Evolutionary conservation across 2,888 invertebrate species (phyloP), one percentile per base, ranked within the genome.

Genomic region (Rhagophthalmus giganteus): DNA sequence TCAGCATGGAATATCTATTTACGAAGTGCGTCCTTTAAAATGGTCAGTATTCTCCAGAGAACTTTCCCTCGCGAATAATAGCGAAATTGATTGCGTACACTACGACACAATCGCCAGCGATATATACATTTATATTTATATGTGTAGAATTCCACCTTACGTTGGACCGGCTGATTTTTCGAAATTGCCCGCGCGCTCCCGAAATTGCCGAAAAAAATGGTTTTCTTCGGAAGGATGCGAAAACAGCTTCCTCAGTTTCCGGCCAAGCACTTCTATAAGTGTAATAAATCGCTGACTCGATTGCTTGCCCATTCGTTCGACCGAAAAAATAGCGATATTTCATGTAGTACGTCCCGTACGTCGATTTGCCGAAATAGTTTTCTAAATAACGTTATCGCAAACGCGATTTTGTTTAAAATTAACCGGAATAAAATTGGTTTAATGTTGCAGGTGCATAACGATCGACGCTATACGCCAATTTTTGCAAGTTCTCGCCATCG

Each of bases 61-160:
- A 63, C 63, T 45, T 51, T 57, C 58, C 54, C 59, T 64, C 64
- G 63, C 65, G 64, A 64, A 72, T 69, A 73, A 71, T 72, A 71
- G 66, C 67, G 62, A 73, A 74, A 74, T 74, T 74, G 74, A 74
- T 74, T 74, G 74, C 74, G 67, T 69, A 72, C 70, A 69, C 69
- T 68, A 64, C 64, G 68, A 70, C 70, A 72, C 72, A 72, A 73
- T 73, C 69, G 66, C 63, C 58, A 59, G 57, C 65, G 65, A 69
- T 70, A 71, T 64, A 42, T 63, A 66, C 66, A 67, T 66, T 65
- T 68, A 66, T 66, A 67, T 66, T 65, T 66, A 57, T 58, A 57
- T 58, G 60, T 48, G 16, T 32, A 41, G 20, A 47, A 33, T 37
- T 26, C 25, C 14, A n/a, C 13, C 15, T 51, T 40, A 28, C 13